A percentile compares a stretch with the other conserved stretches of the same genome.
phyloP scores from a whole-genome alignment of 2,113 vertebrate genomes.

The Mirza zaza region DNA sequence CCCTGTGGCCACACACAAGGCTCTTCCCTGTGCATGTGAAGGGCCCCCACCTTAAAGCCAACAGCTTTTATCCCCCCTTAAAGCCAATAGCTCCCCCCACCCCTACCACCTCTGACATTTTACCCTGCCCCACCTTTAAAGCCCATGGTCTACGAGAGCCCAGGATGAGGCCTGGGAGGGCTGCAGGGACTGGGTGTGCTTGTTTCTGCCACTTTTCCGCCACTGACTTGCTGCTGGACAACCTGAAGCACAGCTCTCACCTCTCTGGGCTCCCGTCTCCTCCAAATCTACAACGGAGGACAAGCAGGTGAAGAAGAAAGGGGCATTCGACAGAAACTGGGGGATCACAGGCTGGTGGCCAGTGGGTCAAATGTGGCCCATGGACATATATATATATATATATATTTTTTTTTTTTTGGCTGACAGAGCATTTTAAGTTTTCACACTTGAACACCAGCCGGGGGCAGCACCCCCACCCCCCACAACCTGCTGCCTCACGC shows the following conservation, averaged over 20 bases:
- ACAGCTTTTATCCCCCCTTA: background rate
- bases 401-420: background rate
- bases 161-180: background rate
- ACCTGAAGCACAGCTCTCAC: background rate
- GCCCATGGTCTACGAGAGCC: background rate
- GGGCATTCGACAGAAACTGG: background rate
- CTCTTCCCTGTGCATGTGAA: background rate
- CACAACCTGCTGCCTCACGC: accelerated
- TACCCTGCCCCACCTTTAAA: accelerated
- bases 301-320: background rate
- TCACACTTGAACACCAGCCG: background rate
- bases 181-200: accelerated
- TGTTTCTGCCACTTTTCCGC: background rate
- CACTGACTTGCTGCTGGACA: background rate
- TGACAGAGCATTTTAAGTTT: background rate
- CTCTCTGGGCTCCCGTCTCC: background rate
- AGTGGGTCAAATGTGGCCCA: background rate
- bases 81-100: background rate
- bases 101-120: accelerated
- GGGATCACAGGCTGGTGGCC: background rate
- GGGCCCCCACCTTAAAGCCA: background rate
- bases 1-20: background rate
- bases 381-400: background rate
- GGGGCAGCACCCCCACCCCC: too few relatives aligned
- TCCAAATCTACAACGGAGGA: background rate